phyloP scores from a whole-genome alignment of 2,797 vertebrate species.

The Uromys caudimaculatus region DNA sequence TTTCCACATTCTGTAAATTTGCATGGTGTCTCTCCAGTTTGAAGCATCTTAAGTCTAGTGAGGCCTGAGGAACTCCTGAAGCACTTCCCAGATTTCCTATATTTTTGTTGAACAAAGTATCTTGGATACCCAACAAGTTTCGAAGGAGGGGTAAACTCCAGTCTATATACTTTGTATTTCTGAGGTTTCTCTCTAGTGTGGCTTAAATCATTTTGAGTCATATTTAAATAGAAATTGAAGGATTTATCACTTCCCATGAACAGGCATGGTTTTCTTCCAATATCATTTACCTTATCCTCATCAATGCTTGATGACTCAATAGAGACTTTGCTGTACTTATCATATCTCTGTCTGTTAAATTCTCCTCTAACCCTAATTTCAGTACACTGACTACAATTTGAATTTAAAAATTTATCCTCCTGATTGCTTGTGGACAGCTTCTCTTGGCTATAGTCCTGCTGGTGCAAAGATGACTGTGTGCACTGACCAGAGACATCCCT shows the following conservation, averaged over 20 bases:
- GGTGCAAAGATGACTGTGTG: not conserved
- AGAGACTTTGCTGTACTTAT: not conserved
- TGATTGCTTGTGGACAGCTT: not conserved
- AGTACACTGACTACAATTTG: not conserved
- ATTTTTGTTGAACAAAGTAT: not conserved
- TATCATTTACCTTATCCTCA: not conserved
- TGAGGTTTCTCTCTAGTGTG: not conserved
- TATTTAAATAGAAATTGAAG: not conserved
- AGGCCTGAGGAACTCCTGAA: not conserved
- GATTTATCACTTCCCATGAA: not conserved
- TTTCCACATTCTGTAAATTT: not conserved
- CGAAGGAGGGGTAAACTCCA: not conserved
- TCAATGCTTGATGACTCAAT: not conserved
- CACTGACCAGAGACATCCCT: not conserved
- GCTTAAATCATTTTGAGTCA: not conserved
- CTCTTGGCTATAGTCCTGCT: not conserved
- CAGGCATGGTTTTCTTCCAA: not conserved
- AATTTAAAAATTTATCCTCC: not conserved
- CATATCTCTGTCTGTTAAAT: not conserved
- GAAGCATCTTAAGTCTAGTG: not conserved
- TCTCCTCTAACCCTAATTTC: too few relatives aligned
- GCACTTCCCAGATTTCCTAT: not conserved
- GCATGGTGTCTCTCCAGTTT: not conserved
- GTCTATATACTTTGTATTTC: not conserved
- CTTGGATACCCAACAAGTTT: not conserved